phyloP scores from a whole-genome alignment of 2,113 vertebrate genomes.

The Raja brachyura region DNA sequence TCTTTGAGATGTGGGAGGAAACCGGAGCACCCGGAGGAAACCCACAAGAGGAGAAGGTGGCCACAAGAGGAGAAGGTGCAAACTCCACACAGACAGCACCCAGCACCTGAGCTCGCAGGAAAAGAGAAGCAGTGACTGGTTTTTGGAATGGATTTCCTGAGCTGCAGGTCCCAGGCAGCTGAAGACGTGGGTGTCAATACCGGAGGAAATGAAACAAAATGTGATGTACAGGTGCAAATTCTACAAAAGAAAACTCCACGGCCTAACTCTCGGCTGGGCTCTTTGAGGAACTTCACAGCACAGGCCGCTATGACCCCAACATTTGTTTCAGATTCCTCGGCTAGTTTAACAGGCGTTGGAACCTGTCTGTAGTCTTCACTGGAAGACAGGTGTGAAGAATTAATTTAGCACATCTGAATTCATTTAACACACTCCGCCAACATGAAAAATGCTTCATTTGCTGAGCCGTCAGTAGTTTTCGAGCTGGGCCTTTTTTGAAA shows the following conservation, averaged over 20 bases:
- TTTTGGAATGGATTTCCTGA: neutral
- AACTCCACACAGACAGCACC: too few species aligned
- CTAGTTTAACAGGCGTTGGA: slow-evolving; percentile 23
- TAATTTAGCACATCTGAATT: slow-evolving; percentile 34
- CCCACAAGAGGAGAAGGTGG: too few species aligned
- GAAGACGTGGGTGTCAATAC: neutral
- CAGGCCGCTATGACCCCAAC: neutral
- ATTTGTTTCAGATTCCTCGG: slow-evolving; percentile 33
- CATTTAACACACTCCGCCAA: neutral
- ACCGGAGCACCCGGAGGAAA: too few species aligned
- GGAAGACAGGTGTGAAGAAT: slow-evolving; percentile 31
- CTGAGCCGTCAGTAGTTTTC: neutral
- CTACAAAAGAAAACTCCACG: neutral
- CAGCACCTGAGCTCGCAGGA: too few species aligned
- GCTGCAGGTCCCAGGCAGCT: neutral
- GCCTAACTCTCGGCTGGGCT: neutral
- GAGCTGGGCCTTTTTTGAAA: neutral
- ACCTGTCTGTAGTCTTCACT: slow-evolving; percentile 29
- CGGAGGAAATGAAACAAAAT: neutral
- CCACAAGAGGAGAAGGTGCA: too few species aligned
- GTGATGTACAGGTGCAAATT: neutral
- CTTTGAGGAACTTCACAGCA: slow-evolving; percentile 6
- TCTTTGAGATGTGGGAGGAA: too few species aligned
- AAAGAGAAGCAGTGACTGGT: neutral
- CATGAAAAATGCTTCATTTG: neutral